phyloP scores from a whole-genome alignment of 2,888 invertebrate genomes.

The Clanis bilineata region DNA sequence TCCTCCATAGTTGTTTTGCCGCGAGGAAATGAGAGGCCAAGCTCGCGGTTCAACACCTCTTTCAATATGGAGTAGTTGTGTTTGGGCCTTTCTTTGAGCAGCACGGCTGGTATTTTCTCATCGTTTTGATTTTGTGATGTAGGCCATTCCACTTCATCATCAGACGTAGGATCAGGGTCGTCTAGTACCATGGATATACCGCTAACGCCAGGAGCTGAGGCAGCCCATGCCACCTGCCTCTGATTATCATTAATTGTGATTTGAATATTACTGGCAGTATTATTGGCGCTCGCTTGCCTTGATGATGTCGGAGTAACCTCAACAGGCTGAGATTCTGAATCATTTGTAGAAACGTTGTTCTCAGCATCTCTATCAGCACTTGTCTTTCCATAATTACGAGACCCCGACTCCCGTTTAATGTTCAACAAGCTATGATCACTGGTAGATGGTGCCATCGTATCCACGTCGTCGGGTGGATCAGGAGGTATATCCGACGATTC shows the following conservation, averaged over 20 bases:
- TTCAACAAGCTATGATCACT: conserved; percentile 64
- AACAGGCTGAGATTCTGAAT: conserved; percentile 66
- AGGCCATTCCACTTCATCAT: conserved; percentile 38
- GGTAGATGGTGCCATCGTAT: conserved; percentile 61
- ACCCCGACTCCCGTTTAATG: conserved; percentile 55
- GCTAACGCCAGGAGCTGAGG: conserved; percentile 47
- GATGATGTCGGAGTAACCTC: conserved; percentile 44
- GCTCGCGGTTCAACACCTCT: conserved; percentile 86
- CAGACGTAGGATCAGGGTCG: background rate
- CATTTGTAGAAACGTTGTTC: conserved; percentile 60
- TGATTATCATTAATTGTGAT: conserved; percentile 49
- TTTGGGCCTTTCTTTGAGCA: conserved; percentile 84
- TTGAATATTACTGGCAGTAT: conserved; percentile 41
- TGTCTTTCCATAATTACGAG: conserved; percentile 68
- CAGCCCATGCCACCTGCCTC: conserved; percentile 40
- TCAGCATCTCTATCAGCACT: conserved; percentile 66
- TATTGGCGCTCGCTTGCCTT: conserved; percentile 25
- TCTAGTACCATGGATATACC: conserved; percentile 18
- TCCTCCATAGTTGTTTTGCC: conserved; percentile 69
- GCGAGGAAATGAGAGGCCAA: conserved; percentile 78
- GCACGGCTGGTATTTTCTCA: conserved; percentile 60
- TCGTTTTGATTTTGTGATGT: conserved; percentile 36
- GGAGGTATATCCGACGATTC: too few species aligned
- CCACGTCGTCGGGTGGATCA: conserved; percentile 63
- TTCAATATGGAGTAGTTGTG: conserved; percentile 85